Percentiles rank a stretch among this genome's conserved stretches.
These are phyloP conservation scores for Pygocentrus nattereri DNA, from an alignment of 2,797 vertebrate genomes.

Conservation along the genomic window DNA sequence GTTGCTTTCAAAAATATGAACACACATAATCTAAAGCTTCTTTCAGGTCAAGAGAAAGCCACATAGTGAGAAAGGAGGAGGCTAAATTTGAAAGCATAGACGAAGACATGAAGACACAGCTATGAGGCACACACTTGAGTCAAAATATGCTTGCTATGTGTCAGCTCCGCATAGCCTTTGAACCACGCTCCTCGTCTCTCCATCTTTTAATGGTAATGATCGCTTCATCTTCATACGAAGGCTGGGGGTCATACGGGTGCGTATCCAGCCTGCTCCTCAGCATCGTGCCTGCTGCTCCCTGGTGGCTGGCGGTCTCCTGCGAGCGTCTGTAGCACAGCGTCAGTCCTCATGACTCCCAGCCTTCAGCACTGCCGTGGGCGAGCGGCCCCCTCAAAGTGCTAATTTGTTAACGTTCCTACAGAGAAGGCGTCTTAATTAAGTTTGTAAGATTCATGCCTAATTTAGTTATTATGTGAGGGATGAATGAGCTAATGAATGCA, in stretches of 20 bases:
- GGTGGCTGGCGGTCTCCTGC: constrained; percentile 41
- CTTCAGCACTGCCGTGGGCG: constrained; percentile 48
- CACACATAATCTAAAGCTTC: constrained; percentile 12
- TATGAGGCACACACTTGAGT: not conserved
- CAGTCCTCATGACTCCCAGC: constrained; percentile 50
- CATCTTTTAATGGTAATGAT: constrained; percentile 50
- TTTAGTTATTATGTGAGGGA: constrained; percentile 76
- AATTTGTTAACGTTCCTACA: constrained; percentile 79
- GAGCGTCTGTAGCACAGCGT: constrained; percentile 38
- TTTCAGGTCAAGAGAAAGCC: constrained; percentile 1
- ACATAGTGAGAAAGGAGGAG: not conserved
- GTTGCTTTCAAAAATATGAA: not conserved
- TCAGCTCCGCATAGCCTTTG: constrained; percentile 20
- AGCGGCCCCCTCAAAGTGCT: constrained; percentile 70
- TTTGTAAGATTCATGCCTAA: constrained; percentile 77
- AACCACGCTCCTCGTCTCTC: constrained; percentile 16
- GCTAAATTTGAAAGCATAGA: constrained; percentile 7
- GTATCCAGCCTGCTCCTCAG: constrained; percentile 34
- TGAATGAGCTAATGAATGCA: constrained; percentile 76
- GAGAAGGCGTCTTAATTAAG: constrained; percentile 80
- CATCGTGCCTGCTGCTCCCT: constrained; percentile 17
- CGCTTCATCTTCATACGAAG: constrained; percentile 33
- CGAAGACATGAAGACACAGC: not conserved
- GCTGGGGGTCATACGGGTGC: constrained; percentile 21
- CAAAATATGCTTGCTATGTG: constrained; percentile 14